Conservation (phyloP, 2,888 invertebrate species). For the Iphiclides podalirius region DNA sequence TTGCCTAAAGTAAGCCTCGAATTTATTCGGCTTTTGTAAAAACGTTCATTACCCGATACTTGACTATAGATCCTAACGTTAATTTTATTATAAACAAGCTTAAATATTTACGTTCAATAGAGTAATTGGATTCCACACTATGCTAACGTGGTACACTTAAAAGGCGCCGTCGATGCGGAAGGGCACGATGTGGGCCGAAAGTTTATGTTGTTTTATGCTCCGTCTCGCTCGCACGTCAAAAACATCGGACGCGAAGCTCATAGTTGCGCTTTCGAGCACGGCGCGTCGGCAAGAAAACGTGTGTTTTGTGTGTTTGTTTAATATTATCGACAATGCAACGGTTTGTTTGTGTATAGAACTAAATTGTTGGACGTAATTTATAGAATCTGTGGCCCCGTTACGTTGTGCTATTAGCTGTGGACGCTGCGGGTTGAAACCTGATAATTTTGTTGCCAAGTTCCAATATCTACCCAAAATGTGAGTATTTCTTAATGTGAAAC, state of each 20-base stretch:
- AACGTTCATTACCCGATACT: too few relatives aligned
- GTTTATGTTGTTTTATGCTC: conserved; percentile 61
- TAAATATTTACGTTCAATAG: not conserved
- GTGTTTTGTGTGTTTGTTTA: conserved; percentile 43
- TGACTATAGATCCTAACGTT: too few relatives aligned
- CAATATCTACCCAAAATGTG: conserved; percentile 21
- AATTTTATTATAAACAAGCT: not conserved
- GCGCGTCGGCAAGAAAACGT: conserved; percentile 38
- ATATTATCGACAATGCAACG: conserved; percentile 47
- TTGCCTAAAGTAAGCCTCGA: too few relatives aligned
- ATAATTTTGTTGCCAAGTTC: conserved; percentile 10
- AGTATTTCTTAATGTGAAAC: too few relatives aligned
- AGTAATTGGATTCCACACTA: conserved; percentile 36
- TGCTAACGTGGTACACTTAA: conserved; percentile 44
- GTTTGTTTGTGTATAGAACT: conserved; percentile 51
- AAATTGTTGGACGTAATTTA: conserved; percentile 34
- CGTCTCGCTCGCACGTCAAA: conserved; percentile 63
- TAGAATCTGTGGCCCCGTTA: conserved; percentile 23
- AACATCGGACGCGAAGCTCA: conserved; percentile 53
- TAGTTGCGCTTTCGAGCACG: conserved; percentile 38
- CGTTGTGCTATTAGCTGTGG: conserved; percentile 6
- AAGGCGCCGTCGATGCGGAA: conserved; percentile 48
- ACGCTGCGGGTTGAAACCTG: conserved; percentile 5
- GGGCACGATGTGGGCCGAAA: conserved; percentile 62
- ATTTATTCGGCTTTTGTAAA: too few relatives aligned